Conservation (phyloP, 2,888 invertebrate genomes). For the Bimastos eiseni region DNA sequence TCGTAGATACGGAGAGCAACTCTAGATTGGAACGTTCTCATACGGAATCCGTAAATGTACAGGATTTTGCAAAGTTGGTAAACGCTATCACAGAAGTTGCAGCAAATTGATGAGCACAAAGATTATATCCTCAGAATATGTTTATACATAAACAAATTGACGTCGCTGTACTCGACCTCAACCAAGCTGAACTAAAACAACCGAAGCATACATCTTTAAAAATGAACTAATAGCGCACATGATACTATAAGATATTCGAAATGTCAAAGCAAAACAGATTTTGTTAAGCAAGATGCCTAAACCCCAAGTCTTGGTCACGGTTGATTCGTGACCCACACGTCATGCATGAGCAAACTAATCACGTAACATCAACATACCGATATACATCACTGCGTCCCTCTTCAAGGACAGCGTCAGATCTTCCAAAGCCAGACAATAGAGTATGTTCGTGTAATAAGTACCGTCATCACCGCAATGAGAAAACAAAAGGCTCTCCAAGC, state of each 20-base stretch:
- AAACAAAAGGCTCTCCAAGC: neutral
- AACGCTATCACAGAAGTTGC: neutral
- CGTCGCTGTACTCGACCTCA: neutral
- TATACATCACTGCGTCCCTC: too few species aligned
- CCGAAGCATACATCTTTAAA: neutral
- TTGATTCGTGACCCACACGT: neutral
- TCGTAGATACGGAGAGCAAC: neutral
- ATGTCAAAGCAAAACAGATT: neutral
- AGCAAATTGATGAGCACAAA: constrained; percentile 2
- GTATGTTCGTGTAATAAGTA: neutral
- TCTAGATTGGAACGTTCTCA: neutral
- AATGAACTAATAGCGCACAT: neutral
- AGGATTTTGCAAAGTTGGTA: neutral
- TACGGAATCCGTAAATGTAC: neutral
- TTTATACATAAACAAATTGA: neutral
- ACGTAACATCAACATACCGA: neutral
- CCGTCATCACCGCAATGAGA: neutral
- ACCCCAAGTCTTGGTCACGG: neutral
- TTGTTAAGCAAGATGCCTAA: neutral
- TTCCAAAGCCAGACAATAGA: too few species aligned
- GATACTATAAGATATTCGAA: neutral
- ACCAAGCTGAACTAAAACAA: neutral
- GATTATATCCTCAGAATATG: neutral
- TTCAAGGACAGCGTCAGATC: too few species aligned
- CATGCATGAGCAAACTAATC: neutral